Percentiles rank a stretch among this genome's conserved stretches.
phyloP scores from a whole-genome alignment of 2,888 invertebrate species.

The Phengaris alcon region DNA sequence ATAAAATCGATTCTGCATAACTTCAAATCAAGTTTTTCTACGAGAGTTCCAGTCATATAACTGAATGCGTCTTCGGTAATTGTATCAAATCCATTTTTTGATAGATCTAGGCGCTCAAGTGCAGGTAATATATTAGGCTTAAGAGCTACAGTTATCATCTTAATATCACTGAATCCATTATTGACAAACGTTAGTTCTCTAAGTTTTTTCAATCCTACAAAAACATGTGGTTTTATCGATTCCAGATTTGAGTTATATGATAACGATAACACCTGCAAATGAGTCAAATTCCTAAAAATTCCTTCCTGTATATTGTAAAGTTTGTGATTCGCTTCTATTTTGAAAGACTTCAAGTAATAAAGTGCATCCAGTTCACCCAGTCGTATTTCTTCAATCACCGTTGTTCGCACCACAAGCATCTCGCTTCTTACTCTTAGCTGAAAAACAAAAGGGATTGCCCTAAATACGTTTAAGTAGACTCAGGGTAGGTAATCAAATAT shows the following conservation, averaged over 20 bases:
- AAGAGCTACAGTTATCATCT: constrained; percentile 65
- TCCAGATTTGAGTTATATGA: constrained; percentile 74
- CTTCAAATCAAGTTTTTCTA: constrained; percentile 70
- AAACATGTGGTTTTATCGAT: constrained; percentile 63
- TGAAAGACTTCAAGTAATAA: constrained; percentile 60
- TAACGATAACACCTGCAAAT: constrained; percentile 75
- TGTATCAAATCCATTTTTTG: constrained; percentile 72
- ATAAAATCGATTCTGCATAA: constrained; percentile 77
- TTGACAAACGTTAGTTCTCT: constrained; percentile 73
- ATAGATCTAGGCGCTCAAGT: constrained; percentile 68
- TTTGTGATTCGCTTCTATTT: constrained; percentile 77
- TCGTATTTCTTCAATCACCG: constrained; percentile 63
- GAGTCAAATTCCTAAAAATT: constrained; percentile 68
- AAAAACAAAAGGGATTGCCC: constrained; percentile 40
- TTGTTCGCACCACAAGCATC: constrained; percentile 68
- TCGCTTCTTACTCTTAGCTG: constrained; percentile 61
- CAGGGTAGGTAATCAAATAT: not conserved
- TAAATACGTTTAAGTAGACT: not conserved
- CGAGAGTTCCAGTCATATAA: constrained; percentile 63
- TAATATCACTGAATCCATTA: constrained; percentile 73
- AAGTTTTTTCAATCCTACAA: constrained; percentile 74
- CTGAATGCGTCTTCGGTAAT: constrained; percentile 67
- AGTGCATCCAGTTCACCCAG: constrained; percentile 63
- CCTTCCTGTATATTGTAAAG: constrained; percentile 70
- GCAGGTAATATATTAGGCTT: constrained; percentile 65